These are phyloP conservation scores for Drosophila subpulchrella DNA, from an alignment of 1,140 invertebrate species.

Conservation along the genomic window DNA sequence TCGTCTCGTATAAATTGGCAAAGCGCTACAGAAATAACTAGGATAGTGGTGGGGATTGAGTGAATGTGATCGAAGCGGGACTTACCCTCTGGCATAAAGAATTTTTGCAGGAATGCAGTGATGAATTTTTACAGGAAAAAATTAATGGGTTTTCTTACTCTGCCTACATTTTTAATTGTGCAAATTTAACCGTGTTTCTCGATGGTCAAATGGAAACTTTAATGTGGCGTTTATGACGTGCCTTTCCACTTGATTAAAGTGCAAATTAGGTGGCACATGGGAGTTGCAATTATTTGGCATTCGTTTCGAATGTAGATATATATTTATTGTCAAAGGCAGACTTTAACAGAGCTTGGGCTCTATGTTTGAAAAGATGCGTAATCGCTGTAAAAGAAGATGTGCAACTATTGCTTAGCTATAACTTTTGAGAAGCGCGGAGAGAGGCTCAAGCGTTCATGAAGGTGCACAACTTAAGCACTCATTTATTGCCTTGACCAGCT, in stretches of 20 bases:
- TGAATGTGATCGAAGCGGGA: neutral
- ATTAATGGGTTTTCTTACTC: no score
- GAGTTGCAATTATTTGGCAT: constrained; percentile 50
- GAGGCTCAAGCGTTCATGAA: neutral
- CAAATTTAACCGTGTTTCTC: neutral
- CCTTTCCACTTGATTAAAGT: constrained; percentile 57
- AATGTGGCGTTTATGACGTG: constrained; percentile 57
- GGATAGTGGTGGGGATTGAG: neutral
- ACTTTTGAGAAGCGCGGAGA: neutral
- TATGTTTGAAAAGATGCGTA: no score
- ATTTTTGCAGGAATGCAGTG: neutral
- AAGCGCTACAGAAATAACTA: constrained; percentile 20
- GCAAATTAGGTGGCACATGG: constrained; percentile 69
- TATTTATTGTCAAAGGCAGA: constrained; percentile 6
- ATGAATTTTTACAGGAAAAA: no score
- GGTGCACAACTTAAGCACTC: neutral
- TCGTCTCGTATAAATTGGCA: constrained; percentile 58
- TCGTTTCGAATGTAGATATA: constrained; percentile 22
- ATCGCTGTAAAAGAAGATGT: no score
- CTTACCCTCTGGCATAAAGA: neutral
- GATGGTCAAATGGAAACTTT: constrained; percentile 13
- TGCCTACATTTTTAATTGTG: neutral
- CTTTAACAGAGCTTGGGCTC: constrained; percentile 1
- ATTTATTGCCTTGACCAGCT: neutral
- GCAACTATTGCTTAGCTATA: neutral